A percentile compares a stretch with the other conserved stretches of the same genome.
Evolutionary conservation across 35 echinoderm and acorn worm species (phyloP).

Genomic region (Heliocidaris tuberculata): DNA sequence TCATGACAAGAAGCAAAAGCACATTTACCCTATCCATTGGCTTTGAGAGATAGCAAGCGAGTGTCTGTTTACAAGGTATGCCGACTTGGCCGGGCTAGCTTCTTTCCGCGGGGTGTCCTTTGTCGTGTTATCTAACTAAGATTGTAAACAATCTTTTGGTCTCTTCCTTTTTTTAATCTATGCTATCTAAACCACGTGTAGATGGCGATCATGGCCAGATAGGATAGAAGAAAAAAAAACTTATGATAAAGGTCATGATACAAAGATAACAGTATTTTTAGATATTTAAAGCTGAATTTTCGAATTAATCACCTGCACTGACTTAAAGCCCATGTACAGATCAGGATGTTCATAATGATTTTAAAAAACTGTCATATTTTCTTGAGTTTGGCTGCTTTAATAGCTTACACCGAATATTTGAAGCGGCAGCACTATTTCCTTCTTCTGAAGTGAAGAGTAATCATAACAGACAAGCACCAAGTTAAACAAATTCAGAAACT

Average conservation of each 20-base stretch:
- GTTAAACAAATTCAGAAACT: no score
- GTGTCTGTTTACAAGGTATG: not conserved
- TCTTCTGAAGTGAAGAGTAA: no score
- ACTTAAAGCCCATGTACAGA: no score
- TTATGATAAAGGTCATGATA: not conserved
- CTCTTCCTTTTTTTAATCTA: not conserved
- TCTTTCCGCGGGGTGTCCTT: not conserved
- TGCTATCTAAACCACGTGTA: not conserved
- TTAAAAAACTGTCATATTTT: no score
- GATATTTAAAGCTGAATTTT: not conserved
- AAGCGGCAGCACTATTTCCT: no score
- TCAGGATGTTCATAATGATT: no score
- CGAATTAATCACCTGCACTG: no score
- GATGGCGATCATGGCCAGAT: not conserved
- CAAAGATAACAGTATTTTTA: not conserved
- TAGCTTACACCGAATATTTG: no score
- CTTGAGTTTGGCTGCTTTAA: no score
- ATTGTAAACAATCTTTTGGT: not conserved
- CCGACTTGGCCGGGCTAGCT: not conserved
- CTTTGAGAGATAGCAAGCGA: not conserved
- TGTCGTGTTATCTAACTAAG: not conserved
- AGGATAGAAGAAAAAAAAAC: not conserved
- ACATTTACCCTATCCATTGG: not conserved
- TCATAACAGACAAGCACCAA: no score
- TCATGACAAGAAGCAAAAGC: conserved; percentile 12